Conservation (phyloP, 2,113 vertebrate genomes). For the Tretioscincus oriximinensis region DNA sequence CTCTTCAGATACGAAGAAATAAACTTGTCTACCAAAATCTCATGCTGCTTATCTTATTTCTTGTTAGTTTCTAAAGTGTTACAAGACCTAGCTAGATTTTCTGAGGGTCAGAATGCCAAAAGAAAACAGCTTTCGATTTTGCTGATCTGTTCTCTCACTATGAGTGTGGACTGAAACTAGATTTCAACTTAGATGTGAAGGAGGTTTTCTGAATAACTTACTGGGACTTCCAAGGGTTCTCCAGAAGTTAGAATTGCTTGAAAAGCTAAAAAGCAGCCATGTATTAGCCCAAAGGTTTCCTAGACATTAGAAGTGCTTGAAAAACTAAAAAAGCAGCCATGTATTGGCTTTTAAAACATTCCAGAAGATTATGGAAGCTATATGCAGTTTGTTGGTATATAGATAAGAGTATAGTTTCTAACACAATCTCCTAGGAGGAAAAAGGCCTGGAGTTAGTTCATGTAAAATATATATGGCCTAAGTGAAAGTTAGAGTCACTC, state of each 20-base stretch:
- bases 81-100: too few relatives aligned
- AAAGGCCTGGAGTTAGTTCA: neutral
- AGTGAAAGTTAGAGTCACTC: fast-evolving
- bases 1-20: too few relatives aligned
- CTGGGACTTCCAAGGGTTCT: neutral
- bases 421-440: neutral
- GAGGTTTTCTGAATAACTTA: neutral
- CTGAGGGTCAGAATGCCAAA: too few relatives aligned
- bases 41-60: too few relatives aligned
- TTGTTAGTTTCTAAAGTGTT: too few relatives aligned
- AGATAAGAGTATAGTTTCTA: neutral
- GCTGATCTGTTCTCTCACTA: too few relatives aligned
- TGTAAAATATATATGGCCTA: neutral
- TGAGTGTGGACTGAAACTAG: too few relatives aligned
- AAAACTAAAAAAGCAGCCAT: neutral
- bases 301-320: too few relatives aligned
- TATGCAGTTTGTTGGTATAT: neutral
- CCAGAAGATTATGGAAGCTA: neutral
- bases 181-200: neutral
- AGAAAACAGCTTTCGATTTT: too few relatives aligned
- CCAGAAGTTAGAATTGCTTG: neutral
- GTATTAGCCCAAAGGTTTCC: too few relatives aligned
- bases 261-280: too few relatives aligned
- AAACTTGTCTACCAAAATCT: too few relatives aligned
- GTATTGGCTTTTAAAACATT: neutral